These are phyloP conservation scores for Microtus richardsoni DNA, from an alignment of 2,113 vertebrate genomes.

Conservation along the genomic window DNA sequence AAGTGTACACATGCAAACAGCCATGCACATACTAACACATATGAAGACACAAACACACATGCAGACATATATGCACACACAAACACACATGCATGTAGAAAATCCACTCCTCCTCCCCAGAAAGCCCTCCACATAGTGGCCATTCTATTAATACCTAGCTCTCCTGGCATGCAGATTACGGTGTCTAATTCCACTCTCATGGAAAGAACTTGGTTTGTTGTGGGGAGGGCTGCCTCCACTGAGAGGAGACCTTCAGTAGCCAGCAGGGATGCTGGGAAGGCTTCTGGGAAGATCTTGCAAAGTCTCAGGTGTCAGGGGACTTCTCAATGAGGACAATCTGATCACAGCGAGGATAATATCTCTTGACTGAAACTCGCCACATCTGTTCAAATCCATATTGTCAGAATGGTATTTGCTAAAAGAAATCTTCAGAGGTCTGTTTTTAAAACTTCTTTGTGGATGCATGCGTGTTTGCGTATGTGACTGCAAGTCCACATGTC, in stretches of 20 bases:
- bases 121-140: background rate
- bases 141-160: background rate
- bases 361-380: background rate
- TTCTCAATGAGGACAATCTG: background rate
- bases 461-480: background rate
- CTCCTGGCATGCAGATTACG: background rate
- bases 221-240: background rate
- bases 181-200: constrained; percentile 31
- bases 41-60: background rate
- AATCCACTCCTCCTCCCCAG: background rate
- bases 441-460: background rate
- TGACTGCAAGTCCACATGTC: background rate
- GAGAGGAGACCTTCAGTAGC: background rate
- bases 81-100: background rate
- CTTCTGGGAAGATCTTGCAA: background rate
- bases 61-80: background rate
- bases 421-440: background rate
- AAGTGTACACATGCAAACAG: background rate
- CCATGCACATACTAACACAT: background rate
- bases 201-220: background rate
- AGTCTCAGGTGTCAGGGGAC: background rate
- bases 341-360: background rate
- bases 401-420: background rate
- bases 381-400: background rate
- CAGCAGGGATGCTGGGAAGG: background rate